Evolutionary conservation across 2,888 invertebrate genomes (phyloP).

Genomic region (Augiades crinisus): DNA sequence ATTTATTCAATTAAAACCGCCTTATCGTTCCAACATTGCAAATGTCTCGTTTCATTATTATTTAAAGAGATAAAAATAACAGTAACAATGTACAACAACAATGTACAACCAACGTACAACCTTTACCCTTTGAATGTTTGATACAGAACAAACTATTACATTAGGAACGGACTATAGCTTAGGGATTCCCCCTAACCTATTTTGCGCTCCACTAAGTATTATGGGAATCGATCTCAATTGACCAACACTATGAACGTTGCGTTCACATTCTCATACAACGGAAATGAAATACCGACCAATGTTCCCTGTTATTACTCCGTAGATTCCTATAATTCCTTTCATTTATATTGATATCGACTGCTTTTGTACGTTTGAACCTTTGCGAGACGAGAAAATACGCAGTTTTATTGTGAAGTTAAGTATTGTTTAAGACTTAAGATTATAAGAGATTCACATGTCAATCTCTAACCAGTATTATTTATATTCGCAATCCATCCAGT

Average conservation of each 20-base stretch:
- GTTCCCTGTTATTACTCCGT: background rate
- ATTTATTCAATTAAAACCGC: no score
- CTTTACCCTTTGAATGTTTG: conserved; percentile 3
- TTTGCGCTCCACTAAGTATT: conserved; percentile 16
- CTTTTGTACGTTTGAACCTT: background rate
- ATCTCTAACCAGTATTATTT: no score
- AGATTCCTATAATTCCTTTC: conserved; percentile 9
- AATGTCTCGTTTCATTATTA: no score
- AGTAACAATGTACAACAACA: no score
- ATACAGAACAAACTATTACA: conserved; percentile 6
- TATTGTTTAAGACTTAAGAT: no score
- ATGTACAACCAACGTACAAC: background rate
- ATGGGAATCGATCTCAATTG: conserved; percentile 13
- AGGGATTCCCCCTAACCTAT: conserved; percentile 6
- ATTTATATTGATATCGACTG: conserved; percentile 8
- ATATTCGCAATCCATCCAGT: no score
- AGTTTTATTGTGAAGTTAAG: no score
- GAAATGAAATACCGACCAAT: conserved; percentile 17
- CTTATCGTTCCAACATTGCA: no score
- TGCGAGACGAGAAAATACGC: background rate
- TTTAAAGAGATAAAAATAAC: no score
- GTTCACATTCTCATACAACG: background rate
- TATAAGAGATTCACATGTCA: no score
- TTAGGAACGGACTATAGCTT: conserved; percentile 2
- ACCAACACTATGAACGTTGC: conserved; percentile 1